Evolutionary conservation across 2,888 invertebrate genomes (phyloP).

Genomic region (Plebejus anna): DNA sequence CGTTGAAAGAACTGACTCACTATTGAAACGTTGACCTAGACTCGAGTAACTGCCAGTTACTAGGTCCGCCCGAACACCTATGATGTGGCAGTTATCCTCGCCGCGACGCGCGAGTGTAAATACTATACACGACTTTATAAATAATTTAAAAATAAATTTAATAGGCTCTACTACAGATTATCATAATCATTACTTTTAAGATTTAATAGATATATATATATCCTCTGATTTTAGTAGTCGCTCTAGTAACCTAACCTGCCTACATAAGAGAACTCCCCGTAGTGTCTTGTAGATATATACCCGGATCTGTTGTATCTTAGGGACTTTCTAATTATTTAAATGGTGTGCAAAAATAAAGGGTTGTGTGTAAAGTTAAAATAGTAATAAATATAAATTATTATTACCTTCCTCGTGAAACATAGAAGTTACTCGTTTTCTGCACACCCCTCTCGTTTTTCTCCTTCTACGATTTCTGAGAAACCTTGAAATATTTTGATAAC

Average conservation of each 20-base stretch:
- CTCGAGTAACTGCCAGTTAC: slow-evolving; percentile 65
- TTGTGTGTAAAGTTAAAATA: slow-evolving; percentile 80
- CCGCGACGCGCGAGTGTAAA: slow-evolving; percentile 63
- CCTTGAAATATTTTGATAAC: slow-evolving; percentile 58
- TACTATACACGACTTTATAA: slow-evolving; percentile 69
- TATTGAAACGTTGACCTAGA: slow-evolving; percentile 63
- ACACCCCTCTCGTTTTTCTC: slow-evolving; percentile 47
- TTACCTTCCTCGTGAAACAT: slow-evolving; percentile 57
- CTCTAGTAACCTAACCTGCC: slow-evolving; percentile 64
- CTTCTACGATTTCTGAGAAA: slow-evolving; percentile 35
- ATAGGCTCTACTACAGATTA: slow-evolving; percentile 73
- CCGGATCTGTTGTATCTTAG: slow-evolving; percentile 47
- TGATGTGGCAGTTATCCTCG: slow-evolving; percentile 64
- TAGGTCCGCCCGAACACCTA: slow-evolving; percentile 47
- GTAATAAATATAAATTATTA: slow-evolving; percentile 65
- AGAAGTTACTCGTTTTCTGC: slow-evolving; percentile 49
- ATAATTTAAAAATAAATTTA: slow-evolving; percentile 73
- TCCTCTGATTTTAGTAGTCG: slow-evolving; percentile 72
- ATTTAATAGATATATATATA: slow-evolving; percentile 61
- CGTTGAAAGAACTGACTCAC: slow-evolving; percentile 71
- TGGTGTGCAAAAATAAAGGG: slow-evolving; percentile 79
- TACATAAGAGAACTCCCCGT: slow-evolving; percentile 53
- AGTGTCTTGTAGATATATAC: slow-evolving; percentile 50
- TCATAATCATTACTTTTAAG: slow-evolving; percentile 75
- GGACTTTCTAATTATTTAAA: slow-evolving; percentile 59